Evolutionary conservation across 2,113 vertebrate species (phyloP).

Genomic region (Larimichthys polyactis): DNA sequence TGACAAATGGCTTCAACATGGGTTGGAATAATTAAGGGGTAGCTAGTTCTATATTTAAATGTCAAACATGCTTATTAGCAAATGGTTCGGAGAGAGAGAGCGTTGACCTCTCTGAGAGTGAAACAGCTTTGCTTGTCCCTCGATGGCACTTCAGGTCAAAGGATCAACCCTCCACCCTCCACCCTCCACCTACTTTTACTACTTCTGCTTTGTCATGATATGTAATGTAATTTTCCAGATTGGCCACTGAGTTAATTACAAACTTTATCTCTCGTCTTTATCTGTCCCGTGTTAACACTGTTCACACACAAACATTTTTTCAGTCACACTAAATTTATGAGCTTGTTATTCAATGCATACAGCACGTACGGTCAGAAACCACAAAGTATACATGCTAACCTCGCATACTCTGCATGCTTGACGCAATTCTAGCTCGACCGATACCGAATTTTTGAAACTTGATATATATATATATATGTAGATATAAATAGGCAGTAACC

Average conservation of each 20-base stretch:
- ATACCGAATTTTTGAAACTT: neutral
- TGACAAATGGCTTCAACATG: constrained; percentile 66
- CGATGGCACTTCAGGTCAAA: constrained; percentile 39
- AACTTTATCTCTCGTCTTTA: neutral
- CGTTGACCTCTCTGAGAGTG: constrained; percentile 56
- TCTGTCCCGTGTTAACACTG: neutral
- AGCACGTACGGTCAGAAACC: constrained; percentile 23
- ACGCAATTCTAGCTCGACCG: neutral
- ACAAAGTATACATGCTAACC: neutral
- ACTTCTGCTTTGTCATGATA: neutral
- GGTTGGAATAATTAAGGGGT: constrained; percentile 76
- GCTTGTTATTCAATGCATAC: neutral
- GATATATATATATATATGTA: too few species aligned
- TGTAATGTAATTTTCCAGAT: neutral
- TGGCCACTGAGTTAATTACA: neutral
- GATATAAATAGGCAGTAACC: too few species aligned
- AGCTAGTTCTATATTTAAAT: constrained; percentile 77
- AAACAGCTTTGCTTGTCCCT: constrained; percentile 50
- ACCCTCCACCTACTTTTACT: neutral
- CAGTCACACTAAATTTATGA: constrained; percentile 15
- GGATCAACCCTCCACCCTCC: constrained; percentile 28
- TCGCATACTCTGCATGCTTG: neutral
- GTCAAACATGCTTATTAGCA: constrained; percentile 80
- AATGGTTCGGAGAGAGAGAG: constrained; percentile 59
- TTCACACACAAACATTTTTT: constrained; percentile 11